Evolutionary conservation across 2,797 vertebrate species (phyloP), one percentile per base, ranked within the genome.

Genomic region (Hydrophis major): DNA sequence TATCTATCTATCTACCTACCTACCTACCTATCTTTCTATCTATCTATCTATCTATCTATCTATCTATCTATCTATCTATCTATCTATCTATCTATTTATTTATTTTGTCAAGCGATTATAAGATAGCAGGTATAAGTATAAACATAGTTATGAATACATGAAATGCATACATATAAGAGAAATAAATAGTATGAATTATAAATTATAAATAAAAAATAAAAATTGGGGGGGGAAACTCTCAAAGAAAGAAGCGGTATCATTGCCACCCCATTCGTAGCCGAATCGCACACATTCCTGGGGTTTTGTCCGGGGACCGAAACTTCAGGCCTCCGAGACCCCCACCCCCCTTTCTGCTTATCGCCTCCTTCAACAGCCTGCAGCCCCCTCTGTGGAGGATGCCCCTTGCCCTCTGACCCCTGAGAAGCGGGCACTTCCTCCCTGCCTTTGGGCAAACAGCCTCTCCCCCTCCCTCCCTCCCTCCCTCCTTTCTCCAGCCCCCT

Each of bases 381-480:
- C 50, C 91, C 83, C 94, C 96, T 97, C 97, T 96, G 96, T 96
- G 90, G 94, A 87, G 92, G 11, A 6, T 78, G 32, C 94, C 92
- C 6, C 92, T 78, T 78, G 69, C 69, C 2, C 69, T 94, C 96
- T 97, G 97, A 96, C 94, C 42, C 0, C 22, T 63, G 2, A 6
- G 78, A 92, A 25, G 42, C 18, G 90, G 94, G 87, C 57, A 93
- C 69, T 96, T 97, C 94, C 96, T 96, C 95, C 78, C 42, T 94
- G 94, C 95, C 97, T 95, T 94, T 94, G 94, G 42, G 94, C 95
- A 94, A 96, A 95, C 96, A 93, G 96, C 92, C 60, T 61, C 60
- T 25, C 91, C 95, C 95, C 95, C 91, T 32, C 32, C 32, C 32
- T 32, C 32, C 32, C 95, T 95, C 91, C 95, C 94, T 95, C 92